Base-by-base conservation (phyloP, 1,140 invertebrate species). In the Acromyrmex charruanus region DNA sequence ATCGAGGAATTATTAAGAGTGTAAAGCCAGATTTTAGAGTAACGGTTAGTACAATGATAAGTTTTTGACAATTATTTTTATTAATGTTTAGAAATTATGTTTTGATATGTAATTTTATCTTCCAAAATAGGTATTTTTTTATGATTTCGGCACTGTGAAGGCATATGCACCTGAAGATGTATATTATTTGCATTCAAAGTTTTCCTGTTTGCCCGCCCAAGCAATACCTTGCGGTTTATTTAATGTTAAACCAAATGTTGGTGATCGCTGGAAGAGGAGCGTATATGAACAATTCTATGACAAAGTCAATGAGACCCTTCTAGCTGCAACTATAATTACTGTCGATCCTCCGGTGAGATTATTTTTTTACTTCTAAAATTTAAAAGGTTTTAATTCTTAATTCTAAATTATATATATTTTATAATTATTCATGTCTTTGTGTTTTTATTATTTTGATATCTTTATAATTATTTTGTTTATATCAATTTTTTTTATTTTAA, bases 81-180 rank as follows among this genome's bases (percentile, higher is more conserved):
- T 79, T 68, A 65, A 63, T 21, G 68, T 51, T 7, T 28, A 25
- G 6, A 16, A 65, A 68, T 51, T 66, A 44, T 10, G 44, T 77
- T 82, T 44, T n/a, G 18, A n/a, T 10, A 59, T 63, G 9, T 28
- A 49, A 69, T 51, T 72, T 71, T 61, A 53, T 88, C 77, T 81
- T 88, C 55, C 89, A 90, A 68, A 69, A 55, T 63, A 95, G 95
- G 77, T 95, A 44, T 55, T 93, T 12, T 95, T 95, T 82, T 95
- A 95, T 69, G 95, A 95, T 63, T 95, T 91, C 71, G 95, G 95
- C 1, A 95, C 95, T 9, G 28, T 94, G 0, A 91, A 93, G 71
- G 87, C 91, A 6, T 92, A 93, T 86, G 14, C 86, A 18, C 63
- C 92, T 7, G 59, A 92, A 0, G 85, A 91, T 14, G 3, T 95